Conservation (phyloP, 2,113 vertebrate genomes). For the Corythoichthys haematopterus region DNA sequence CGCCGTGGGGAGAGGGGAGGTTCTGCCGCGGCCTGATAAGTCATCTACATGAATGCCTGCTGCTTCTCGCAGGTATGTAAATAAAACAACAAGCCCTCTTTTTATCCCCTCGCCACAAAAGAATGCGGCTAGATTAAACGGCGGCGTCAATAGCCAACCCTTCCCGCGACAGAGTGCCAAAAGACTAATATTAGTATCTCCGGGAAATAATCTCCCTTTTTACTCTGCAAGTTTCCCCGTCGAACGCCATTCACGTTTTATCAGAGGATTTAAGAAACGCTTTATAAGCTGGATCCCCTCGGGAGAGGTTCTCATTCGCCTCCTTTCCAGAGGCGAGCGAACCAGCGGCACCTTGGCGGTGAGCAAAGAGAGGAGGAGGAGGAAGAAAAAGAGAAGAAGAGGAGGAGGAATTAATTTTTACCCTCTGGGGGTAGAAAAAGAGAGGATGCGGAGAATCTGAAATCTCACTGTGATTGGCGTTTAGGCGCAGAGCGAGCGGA, state of each 20-base stretch:
- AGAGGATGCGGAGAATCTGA: slow-evolving; percentile 70
- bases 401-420: slow-evolving; percentile 80
- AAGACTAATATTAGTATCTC: slow-evolving; percentile 79
- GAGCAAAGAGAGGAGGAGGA: slow-evolving; percentile 64
- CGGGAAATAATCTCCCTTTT: slow-evolving; percentile 75
- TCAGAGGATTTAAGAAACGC: slow-evolving; percentile 77
- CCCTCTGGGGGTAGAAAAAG: slow-evolving; percentile 66
- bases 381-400: slow-evolving; percentile 61
- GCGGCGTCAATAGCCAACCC: slow-evolving; percentile 44
- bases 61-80: slow-evolving; percentile 67
- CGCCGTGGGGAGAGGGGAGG: slow-evolving; percentile 59
- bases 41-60: slow-evolving; percentile 64
- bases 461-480: slow-evolving; percentile 72
- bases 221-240: slow-evolving; percentile 69
- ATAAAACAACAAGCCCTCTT: slow-evolving; percentile 55
- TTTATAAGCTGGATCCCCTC: slow-evolving; percentile 77
- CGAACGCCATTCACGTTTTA: slow-evolving; percentile 70
- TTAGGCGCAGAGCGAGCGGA: slow-evolving; percentile 47
- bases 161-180: slow-evolving; percentile 56
- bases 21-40: slow-evolving; percentile 68
- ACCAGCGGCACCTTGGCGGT: slow-evolving; percentile 72
- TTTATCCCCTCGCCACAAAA: slow-evolving; percentile 61
- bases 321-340: slow-evolving; percentile 64
- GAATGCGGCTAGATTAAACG: slow-evolving; percentile 25
- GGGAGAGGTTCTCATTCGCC: slow-evolving; percentile 72